Conservation (phyloP, 2,888 invertebrate species). For the Achlya flavicornis region DNA sequence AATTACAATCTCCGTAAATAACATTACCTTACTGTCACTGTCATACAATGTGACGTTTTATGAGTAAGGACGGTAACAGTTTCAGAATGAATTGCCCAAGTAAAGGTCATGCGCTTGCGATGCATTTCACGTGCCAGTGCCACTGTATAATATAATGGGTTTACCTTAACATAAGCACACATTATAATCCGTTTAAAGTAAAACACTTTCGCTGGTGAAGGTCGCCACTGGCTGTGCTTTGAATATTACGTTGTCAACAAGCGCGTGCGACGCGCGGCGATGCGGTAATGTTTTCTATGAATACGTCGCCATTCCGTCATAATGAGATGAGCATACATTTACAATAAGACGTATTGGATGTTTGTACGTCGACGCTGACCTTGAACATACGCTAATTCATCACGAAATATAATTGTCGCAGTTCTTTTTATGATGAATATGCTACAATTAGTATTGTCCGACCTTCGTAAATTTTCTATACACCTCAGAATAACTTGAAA, state of each 20-base stretch:
- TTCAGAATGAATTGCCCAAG: not conserved
- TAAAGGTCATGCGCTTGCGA: slow-evolving; percentile 20
- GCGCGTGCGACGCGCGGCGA: slow-evolving; percentile 49
- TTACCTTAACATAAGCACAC: slow-evolving; percentile 33
- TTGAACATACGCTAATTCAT: not conserved
- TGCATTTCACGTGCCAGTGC: slow-evolving; percentile 33
- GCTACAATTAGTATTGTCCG: too few relatives aligned
- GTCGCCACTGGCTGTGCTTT: slow-evolving; percentile 58
- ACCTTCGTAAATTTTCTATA: too few relatives aligned
- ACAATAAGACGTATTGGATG: not conserved
- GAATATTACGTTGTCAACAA: slow-evolving; percentile 45
- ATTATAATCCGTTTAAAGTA: slow-evolving; percentile 63
- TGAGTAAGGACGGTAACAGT: not conserved
- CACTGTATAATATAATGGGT: slow-evolving; percentile 20
- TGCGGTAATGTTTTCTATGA: slow-evolving; percentile 33
- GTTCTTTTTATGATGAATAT: not conserved
- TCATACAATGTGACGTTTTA: not conserved
- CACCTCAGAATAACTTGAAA: too few relatives aligned
- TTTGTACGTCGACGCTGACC: not conserved
- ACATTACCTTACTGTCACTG: too few relatives aligned
- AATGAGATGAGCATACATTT: slow-evolving; percentile 34
- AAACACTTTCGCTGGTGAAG: slow-evolving; percentile 75
- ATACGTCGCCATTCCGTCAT: slow-evolving; percentile 31
- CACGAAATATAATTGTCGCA: not conserved
- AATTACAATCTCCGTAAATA: too few relatives aligned